Evolutionary conservation across 2,113 vertebrate genomes (phyloP).

Genomic region (Phasianus colchicus): DNA sequence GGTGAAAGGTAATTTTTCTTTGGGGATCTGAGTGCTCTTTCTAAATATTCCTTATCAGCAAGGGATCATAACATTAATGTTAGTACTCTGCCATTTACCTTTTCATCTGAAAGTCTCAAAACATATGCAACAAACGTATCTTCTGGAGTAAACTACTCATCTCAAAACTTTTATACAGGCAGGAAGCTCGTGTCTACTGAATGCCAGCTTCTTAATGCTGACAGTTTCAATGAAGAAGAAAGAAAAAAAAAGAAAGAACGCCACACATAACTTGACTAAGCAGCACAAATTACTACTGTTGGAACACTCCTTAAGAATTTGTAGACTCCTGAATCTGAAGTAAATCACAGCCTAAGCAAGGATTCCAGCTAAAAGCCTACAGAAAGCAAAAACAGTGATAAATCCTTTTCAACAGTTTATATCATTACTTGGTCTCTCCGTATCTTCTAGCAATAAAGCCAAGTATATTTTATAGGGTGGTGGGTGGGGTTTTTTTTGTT

Average conservation of each 20-base stretch:
- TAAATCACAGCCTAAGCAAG: background rate
- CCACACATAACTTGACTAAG: background rate
- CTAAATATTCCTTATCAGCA: background rate
- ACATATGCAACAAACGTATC: background rate
- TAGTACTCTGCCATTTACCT: background rate
- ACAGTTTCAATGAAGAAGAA: background rate
- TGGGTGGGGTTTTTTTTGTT: no score
- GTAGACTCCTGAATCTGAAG: background rate
- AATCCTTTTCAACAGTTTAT: background rate
- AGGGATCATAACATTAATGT: background rate
- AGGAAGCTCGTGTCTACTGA: background rate
- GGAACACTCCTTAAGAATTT: background rate
- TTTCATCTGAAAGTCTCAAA: background rate
- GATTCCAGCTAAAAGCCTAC: background rate
- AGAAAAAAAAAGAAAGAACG: background rate
- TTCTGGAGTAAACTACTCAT: background rate
- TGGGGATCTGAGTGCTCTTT: background rate
- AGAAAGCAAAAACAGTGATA: background rate
- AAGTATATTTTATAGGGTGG: background rate
- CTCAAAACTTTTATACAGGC: background rate
- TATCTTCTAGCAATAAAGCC: background rate
- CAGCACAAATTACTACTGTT: background rate
- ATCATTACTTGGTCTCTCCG: background rate
- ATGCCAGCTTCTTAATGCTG: background rate
- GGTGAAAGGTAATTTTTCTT: background rate